Percentiles rank a stretch among this genome's conserved stretches.
These are phyloP conservation scores for Lymantria monacha DNA, from an alignment of 2,888 invertebrate species.

Conservation along the genomic window DNA sequence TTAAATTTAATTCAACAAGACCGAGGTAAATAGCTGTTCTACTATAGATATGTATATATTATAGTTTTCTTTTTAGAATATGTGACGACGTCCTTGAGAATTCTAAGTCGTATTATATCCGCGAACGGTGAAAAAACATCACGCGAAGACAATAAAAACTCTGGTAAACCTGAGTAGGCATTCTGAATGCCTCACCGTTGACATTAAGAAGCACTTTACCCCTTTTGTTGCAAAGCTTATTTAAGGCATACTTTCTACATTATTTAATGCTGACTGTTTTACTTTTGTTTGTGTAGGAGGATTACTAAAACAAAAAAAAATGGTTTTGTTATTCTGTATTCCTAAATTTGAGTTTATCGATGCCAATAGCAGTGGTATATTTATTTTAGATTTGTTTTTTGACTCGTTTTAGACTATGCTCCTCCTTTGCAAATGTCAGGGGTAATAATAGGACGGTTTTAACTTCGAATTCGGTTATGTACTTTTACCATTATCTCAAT, in stretches of 20 bases:
- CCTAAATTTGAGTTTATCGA: too few species aligned
- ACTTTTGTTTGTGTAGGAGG: neutral
- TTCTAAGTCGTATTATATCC: slow-evolving; percentile 25
- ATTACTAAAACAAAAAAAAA: too few species aligned
- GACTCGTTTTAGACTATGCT: too few species aligned
- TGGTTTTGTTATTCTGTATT: too few species aligned
- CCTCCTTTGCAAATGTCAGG: too few species aligned
- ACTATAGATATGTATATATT: slow-evolving; percentile 11
- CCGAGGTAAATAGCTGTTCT: neutral
- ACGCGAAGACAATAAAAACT: slow-evolving; percentile 34
- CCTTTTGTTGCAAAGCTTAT: slow-evolving; percentile 11
- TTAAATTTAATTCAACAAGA: neutral
- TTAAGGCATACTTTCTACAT: slow-evolving; percentile 4
- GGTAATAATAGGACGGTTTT: too few species aligned
- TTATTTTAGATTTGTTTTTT: too few species aligned
- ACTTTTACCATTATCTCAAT: too few species aligned
- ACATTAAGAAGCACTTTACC: slow-evolving; percentile 29
- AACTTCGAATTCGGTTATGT: too few species aligned
- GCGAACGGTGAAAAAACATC: slow-evolving; percentile 11
- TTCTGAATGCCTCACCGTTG: slow-evolving; percentile 25
- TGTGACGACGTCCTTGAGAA: slow-evolving; percentile 21
- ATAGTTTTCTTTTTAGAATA: slow-evolving; percentile 21
- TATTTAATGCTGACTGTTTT: neutral
- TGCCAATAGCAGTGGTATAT: too few species aligned
- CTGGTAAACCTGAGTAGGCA: slow-evolving; percentile 25